phyloP scores from a whole-genome alignment of 2,797 vertebrate genomes.

The Loriculus beryllinus region DNA sequence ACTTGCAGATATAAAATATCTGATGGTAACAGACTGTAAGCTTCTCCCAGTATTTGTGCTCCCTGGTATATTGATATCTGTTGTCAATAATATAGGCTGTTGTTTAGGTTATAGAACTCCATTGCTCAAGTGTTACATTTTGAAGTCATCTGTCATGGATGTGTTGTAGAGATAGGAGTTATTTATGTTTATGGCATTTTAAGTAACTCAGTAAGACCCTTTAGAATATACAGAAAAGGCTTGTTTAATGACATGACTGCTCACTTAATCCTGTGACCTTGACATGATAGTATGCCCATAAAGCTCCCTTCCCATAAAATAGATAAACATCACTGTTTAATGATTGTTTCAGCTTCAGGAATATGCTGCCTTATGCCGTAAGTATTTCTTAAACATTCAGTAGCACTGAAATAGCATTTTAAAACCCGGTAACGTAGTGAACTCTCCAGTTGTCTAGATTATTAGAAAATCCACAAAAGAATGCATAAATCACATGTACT shows the following conservation, averaged over 20 bases:
- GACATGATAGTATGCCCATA: conserved; percentile 50
- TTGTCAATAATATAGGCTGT: conserved; percentile 33
- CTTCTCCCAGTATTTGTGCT: conserved; percentile 21
- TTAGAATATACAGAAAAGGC: conserved; percentile 70
- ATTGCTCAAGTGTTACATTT: conserved; percentile 58
- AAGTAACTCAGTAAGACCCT: conserved; percentile 71
- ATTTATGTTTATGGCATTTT: conserved; percentile 77
- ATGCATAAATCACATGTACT: background rate
- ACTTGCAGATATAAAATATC: background rate
- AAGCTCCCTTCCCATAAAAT: conserved; percentile 63
- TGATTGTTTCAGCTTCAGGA: conserved; percentile 58
- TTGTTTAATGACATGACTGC: conserved; percentile 70
- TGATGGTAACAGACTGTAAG: background rate
- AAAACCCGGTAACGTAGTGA: background rate
- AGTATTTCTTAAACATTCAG: background rate
- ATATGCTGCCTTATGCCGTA: background rate
- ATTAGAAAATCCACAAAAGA: background rate
- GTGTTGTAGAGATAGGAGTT: conserved; percentile 55
- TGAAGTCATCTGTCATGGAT: conserved; percentile 67
- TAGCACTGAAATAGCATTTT: background rate
- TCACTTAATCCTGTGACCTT: conserved; percentile 75
- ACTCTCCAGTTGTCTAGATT: background rate
- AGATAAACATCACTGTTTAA: conserved; percentile 58
- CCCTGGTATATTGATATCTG: background rate
- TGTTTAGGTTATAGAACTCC: conserved; percentile 32